Percentiles rank a stretch among this genome's conserved stretches.
phyloP scores from a whole-genome alignment of 37 sponge, comb jelly and placozoan genomes.

The Cliona cf. orientalis region DNA sequence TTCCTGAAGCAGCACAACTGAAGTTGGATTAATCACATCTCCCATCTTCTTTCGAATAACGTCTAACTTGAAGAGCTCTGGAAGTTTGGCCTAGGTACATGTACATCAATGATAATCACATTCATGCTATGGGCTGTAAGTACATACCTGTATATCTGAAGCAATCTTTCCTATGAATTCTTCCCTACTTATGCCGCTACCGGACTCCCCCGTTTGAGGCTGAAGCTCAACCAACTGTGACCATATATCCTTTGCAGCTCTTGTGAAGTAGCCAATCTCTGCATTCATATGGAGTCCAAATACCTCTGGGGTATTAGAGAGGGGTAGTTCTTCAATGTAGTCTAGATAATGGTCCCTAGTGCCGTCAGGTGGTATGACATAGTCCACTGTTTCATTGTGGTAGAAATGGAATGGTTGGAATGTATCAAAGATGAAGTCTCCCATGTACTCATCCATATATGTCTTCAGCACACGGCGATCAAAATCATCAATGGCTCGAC shows the following conservation, averaged over 20 bases:
- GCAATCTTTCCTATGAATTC: constrained; percentile 95
- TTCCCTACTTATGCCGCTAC: constrained; percentile 91
- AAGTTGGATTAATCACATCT: constrained; percentile 84
- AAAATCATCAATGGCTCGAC: constrained; percentile 98
- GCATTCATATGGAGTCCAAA: constrained; percentile 99
- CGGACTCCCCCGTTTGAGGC: constrained; percentile 92
- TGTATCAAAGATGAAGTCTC: constrained; percentile 99
- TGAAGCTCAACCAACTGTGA: constrained; percentile 95
- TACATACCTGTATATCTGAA: constrained; percentile 89
- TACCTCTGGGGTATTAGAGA: constrained; percentile 97
- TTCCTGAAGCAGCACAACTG: constrained; percentile 98
- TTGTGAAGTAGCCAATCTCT: constrained; percentile 98
- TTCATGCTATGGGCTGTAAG: not conserved
- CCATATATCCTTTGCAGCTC: constrained; percentile 96
- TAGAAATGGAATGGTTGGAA: constrained; percentile 99
- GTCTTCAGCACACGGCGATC: constrained; percentile 96
- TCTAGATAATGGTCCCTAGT: constrained; percentile 87
- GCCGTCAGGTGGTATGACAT: constrained; percentile 89
- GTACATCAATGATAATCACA: not conserved
- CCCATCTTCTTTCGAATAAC: constrained; percentile 91
- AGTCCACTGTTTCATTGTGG: constrained; percentile 86
- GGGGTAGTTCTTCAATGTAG: constrained; percentile 88
- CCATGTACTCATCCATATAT: constrained; percentile 99
- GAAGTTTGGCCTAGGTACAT: constrained; percentile 84
- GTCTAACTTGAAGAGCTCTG: constrained; percentile 86